Base-by-base conservation (phyloP, 2,888 invertebrate genomes). In the Leucophenga maculata region DNA sequence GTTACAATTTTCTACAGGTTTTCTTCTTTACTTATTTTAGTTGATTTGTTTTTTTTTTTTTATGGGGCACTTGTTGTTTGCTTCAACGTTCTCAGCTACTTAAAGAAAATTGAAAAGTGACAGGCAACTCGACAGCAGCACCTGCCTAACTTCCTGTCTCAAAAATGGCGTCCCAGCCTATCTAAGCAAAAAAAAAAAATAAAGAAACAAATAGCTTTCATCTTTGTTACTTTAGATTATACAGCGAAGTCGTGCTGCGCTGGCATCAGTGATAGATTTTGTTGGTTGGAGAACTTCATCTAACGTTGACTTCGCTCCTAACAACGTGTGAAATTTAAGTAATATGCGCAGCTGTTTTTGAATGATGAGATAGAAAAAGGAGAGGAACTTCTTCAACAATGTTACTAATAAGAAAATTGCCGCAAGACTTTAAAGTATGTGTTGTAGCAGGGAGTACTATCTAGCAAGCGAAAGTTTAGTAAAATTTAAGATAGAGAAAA, bases 61-160 rank as follows among this genome's bases (percentile, higher is more conserved):
- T 82, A 86, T 85, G 79, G 81, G 79, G 82, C 87, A 86, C 87
- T 86, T 87, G 86, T 86, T 86, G 86, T 85, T 77, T 78, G 77
- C 70, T 77, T 70, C 68, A 18, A n/a, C 13, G 50, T 50, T 76
- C 72, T 77, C 75, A 77, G 74, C 71, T 76, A 85, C 85, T 82
- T 84, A 80, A 75, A 72, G 65, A 76, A 80, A 83, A 82, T 84
- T 78, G 78, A 83, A 82, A 82, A 82, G 78, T 72, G 78, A 74
- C 78, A 79, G 74, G 74, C 69, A 77, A 73, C 70, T 70, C 77
- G 75, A 74, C 77, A 77, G 72, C 67, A 70, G 26, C 69, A 74
- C 55, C 60, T 67, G 59, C 44, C n/a, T 32, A 22, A 32, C 18
- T 39, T 39, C 39, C 39, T 39, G 8, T 8, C 39, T 39, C 8